These are phyloP conservation scores for Dinomys branickii DNA, from an alignment of 2,113 vertebrate genomes.

Conservation along the genomic window DNA sequence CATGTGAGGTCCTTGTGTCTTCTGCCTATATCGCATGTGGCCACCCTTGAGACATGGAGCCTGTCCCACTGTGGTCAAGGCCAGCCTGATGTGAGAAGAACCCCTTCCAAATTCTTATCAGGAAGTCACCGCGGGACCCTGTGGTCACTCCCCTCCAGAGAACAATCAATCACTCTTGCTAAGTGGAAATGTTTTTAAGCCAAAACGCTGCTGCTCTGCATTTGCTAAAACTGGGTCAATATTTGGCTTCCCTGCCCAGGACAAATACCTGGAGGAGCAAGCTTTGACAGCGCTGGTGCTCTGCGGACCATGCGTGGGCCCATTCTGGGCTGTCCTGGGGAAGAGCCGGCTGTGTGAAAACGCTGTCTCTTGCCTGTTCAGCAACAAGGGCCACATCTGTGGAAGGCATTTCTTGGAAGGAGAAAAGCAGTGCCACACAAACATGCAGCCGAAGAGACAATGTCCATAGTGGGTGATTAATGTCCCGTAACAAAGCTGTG, in stretches of 20 bases:
- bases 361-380: neutral
- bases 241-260: conserved; percentile 54
- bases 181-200: conserved; percentile 58
- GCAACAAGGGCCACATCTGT: conserved; percentile 9
- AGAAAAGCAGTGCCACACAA: neutral
- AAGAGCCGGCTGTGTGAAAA: neutral
- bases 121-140: neutral
- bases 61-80: neutral
- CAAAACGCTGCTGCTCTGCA: conserved; percentile 46
- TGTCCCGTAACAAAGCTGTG: neutral
- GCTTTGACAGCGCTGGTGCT: neutral
- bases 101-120: conserved; percentile 22
- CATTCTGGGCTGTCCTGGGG: neutral
- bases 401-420: conserved; percentile 9
- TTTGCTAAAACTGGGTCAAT: conserved; percentile 68
- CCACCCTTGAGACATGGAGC: neutral
- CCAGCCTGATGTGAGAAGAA: neutral
- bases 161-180: conserved; percentile 21
- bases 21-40: neutral
- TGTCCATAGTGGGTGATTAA: too few species aligned
- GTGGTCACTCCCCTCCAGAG: neutral
- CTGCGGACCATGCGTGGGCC: neutral
- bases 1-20: neutral
- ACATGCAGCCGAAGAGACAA: neutral
- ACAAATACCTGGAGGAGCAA: conserved; percentile 42